These are phyloP conservation scores for Sebastes itinus DNA, from an alignment of 2,797 vertebrate species.

Conservation along the genomic window DNA sequence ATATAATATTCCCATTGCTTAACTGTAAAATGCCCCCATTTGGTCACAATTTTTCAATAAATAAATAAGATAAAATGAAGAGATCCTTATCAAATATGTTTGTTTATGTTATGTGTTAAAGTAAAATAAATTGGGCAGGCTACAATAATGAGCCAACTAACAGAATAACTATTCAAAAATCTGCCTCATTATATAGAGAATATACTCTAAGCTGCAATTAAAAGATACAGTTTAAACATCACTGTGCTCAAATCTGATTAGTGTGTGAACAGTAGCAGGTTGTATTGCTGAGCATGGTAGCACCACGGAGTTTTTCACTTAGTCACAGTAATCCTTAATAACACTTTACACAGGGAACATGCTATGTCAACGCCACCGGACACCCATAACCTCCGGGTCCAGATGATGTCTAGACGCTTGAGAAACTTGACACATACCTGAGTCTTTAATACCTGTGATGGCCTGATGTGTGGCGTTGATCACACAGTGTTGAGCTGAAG, in stretches of 20 bases:
- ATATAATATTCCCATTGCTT: neutral
- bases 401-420: constrained; percentile 75
- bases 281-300: neutral
- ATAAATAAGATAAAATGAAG: neutral
- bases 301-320: neutral
- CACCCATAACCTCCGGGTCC: constrained; percentile 49
- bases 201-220: neutral
- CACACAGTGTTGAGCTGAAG: neutral
- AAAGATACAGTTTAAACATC: neutral
- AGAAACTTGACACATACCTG: constrained; percentile 48
- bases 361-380: constrained; percentile 37
- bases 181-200: neutral
- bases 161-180: neutral
- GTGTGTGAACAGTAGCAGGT: constrained; percentile 14
- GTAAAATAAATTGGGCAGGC: neutral
- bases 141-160: neutral
- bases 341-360: constrained; percentile 24
- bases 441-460: constrained; percentile 41
- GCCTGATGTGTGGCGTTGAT: constrained; percentile 41
- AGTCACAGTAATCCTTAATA: constrained; percentile 24
- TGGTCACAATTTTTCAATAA: neutral
- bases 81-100: neutral
- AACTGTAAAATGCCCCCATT: neutral
- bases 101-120: neutral
- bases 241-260: neutral